Percentiles rank a stretch among this genome's conserved stretches.
phyloP scores from a whole-genome alignment of 2,888 invertebrate genomes.

The Drosophila subsilvestris region DNA sequence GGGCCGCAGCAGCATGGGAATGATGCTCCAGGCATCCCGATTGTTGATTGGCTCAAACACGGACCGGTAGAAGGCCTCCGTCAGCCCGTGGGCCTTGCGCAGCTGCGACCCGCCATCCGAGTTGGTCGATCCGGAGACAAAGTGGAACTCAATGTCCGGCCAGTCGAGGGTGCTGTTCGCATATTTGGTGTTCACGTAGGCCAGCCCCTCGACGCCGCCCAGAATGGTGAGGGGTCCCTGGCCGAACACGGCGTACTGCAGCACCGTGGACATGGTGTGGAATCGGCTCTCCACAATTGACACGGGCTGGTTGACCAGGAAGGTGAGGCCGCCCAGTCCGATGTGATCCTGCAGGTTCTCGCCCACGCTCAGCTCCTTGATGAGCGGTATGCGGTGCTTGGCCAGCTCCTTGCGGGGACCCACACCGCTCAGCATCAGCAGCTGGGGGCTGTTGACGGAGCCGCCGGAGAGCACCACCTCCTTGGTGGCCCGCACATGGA shows the following conservation, averaged over 20 bases:
- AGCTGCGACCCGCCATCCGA: conserved; percentile 94
- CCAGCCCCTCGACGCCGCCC: conserved; percentile 95
- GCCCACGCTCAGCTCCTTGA: conserved; percentile 93
- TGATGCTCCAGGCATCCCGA: conserved; percentile 92
- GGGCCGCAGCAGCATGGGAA: conserved; percentile 93
- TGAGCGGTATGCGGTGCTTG: conserved; percentile 90
- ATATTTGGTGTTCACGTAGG: conserved; percentile 94
- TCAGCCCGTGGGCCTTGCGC: conserved; percentile 91
- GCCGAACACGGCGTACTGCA: conserved; percentile 93
- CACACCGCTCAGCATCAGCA: conserved; percentile 96
- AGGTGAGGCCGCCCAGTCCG: conserved; percentile 93
- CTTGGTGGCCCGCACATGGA: conserved; percentile 90
- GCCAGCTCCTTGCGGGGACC: conserved; percentile 90
- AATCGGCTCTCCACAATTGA: conserved; percentile 92
- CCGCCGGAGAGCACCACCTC: conserved; percentile 96
- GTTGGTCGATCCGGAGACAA: conserved; percentile 93
- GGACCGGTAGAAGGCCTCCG: conserved; percentile 89
- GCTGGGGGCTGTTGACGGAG: conserved; percentile 95
- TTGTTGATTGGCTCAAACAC: conserved; percentile 91
- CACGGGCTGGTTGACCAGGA: conserved; percentile 90
- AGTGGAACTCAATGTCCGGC: conserved; percentile 95
- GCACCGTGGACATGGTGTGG: conserved; percentile 90
- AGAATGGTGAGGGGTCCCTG: conserved; percentile 93
- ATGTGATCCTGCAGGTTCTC: conserved; percentile 95
- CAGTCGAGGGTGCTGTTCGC: conserved; percentile 91